These are phyloP conservation scores for Aleiodes alternator DNA, from an alignment of 2,888 invertebrate genomes.

Conservation along the genomic window DNA sequence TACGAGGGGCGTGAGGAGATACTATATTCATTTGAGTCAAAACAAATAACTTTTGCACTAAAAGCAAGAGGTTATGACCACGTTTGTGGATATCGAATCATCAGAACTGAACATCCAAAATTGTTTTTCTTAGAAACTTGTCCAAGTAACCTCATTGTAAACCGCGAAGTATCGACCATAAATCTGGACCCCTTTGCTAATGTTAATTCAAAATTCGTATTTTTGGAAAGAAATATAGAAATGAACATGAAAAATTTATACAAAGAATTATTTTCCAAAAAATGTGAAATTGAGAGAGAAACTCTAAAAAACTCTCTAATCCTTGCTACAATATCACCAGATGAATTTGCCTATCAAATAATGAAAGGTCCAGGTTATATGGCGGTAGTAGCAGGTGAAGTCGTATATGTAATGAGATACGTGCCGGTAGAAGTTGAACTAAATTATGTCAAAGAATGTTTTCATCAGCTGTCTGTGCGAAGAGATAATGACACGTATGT, in stretches of 20 bases:
- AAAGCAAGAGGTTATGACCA: neutral
- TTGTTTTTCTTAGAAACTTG: too few relatives aligned
- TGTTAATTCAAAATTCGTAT: too few relatives aligned
- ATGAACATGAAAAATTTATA: too few relatives aligned
- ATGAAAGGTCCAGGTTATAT: neutral
- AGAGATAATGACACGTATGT: slow-evolving; percentile 24
- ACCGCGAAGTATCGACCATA: too few relatives aligned
- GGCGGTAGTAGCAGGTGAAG: slow-evolving; percentile 1
- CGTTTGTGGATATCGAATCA: slow-evolving; percentile 47
- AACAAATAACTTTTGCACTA: slow-evolving; percentile 49
- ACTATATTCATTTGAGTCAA: slow-evolving; percentile 32
- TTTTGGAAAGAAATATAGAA: too few relatives aligned
- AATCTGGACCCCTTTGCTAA: too few relatives aligned
- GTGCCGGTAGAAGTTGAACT: neutral
- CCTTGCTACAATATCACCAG: neutral
- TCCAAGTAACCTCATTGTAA: too few relatives aligned
- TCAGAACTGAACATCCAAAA: too few relatives aligned
- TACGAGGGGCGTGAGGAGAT: neutral
- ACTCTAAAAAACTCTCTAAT: neutral
- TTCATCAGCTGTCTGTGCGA: neutral
- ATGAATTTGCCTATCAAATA: slow-evolving; percentile 3
- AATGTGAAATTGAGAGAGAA: too few relatives aligned
- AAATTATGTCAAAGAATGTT: slow-evolving; percentile 41
- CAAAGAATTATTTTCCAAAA: too few relatives aligned
- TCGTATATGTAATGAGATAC: neutral